Base-by-base conservation (phyloP, 1,140 invertebrate genomes). In the Antheraea pernyi region DNA sequence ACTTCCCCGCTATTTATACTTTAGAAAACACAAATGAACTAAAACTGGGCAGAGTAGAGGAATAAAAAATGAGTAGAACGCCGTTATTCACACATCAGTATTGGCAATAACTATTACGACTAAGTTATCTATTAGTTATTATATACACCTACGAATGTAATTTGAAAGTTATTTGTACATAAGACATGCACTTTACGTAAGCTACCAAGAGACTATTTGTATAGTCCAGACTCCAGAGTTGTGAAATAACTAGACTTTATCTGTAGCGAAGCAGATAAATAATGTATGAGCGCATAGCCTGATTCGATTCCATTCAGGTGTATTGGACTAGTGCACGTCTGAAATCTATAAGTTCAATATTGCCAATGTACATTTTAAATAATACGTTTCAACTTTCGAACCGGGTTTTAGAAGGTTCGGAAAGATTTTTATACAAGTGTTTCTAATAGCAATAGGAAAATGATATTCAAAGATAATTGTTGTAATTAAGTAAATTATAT, bases 281-380 rank as follows among this genome's bases (percentile, higher is more conserved):
- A 53, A 53, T 53, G 46, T 53, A 53, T 53, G 11, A 53, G 46
- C 46, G 46, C 13, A 53, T 53, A 53, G 46, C 46, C 46, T n/a
- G 46, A 53, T 53, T 53, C 46, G 46, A 53, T 53, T 53, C 46
- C 16, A 53, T 53, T 53, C 9, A 53, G 13, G 46, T n/a, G 46
- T 53, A 53, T 53, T 53, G 46, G 46, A 53, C 46, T 53, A 53
- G 46, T 53, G 46, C 46, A 53, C 46, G 46, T 53, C 13, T n/a
- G 46, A 53, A 53, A 53, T 53, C 46, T 16, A 53, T 53, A 53
- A 53, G 46, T 16, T 16, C 46, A 16, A 53, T 53, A 53, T n/a
- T 53, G 46, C 16, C 46, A 53, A n/a, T 53, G 4, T 53, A 53
- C 46, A n/a, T 53, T 53, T 53, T 53, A 53, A 53, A 53, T 53